A percentile compares a stretch with the other conserved stretches of the same genome.
Conservation (phyloP, 2,113 vertebrate species). For the Notechis scutatus region DNA sequence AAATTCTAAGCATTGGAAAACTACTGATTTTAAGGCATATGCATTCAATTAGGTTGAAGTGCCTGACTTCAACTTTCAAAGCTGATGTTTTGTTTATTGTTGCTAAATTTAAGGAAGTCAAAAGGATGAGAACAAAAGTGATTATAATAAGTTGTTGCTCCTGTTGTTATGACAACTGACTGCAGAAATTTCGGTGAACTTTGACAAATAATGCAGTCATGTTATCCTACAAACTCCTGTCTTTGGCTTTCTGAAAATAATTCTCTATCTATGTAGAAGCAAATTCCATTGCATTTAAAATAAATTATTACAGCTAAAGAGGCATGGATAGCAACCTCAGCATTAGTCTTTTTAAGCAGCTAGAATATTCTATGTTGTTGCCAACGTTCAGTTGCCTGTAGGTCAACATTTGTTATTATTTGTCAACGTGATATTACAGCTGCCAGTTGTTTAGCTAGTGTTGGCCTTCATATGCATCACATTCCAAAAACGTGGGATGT, state of each 20-base stretch:
- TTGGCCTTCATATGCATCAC: background rate
- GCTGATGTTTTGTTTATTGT: slow-evolving; percentile 39
- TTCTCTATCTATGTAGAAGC: background rate
- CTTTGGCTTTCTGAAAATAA: slow-evolving; percentile 35
- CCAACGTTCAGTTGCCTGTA: background rate
- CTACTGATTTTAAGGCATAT: background rate
- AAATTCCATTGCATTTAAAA: background rate
- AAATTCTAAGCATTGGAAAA: background rate
- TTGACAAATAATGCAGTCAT: slow-evolving; percentile 50
- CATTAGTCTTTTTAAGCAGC: slow-evolving; percentile 31
- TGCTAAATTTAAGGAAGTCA: slow-evolving; percentile 53
- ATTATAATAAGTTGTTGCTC: slow-evolving; percentile 58
- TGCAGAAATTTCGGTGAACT: slow-evolving; percentile 41
- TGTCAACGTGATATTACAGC: background rate
- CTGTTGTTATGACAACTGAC: slow-evolving; percentile 63
- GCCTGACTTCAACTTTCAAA: slow-evolving; percentile 31
- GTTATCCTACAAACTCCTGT: slow-evolving; percentile 19
- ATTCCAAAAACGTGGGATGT: background rate
- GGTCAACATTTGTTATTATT: background rate
- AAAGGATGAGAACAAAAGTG: slow-evolving; percentile 37
- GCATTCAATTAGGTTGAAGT: background rate
- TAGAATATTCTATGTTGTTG: background rate
- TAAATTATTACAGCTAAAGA: background rate
- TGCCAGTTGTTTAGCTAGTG: background rate
- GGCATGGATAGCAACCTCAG: background rate